Conservation (phyloP, 2,113 vertebrate species). For the Oostethus manadensis region DNA sequence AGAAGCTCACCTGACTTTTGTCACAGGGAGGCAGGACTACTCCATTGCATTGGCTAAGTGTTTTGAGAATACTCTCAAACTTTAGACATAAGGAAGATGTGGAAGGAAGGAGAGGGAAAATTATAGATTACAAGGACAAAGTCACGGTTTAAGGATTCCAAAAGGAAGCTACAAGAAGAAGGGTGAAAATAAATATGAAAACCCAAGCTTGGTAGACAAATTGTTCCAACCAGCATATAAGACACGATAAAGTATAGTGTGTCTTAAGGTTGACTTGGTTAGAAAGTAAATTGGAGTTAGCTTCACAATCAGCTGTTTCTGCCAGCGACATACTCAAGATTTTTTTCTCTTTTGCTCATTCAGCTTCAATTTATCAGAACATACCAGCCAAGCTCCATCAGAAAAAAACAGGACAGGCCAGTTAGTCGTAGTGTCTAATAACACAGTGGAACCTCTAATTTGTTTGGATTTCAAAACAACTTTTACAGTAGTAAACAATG, state of each 20-base stretch:
- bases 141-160: conserved; percentile 2
- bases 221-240: background rate
- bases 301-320: too few relatives aligned
- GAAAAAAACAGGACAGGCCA: background rate
- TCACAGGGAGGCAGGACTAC: conserved; percentile 57
- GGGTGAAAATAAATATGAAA: background rate
- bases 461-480: too few relatives aligned
- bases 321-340: too few relatives aligned
- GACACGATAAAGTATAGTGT: too few relatives aligned
- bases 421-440: too few relatives aligned
- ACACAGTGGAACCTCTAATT: too few relatives aligned
- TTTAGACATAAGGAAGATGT: conserved; percentile 41
- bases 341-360: background rate
- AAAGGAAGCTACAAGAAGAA: background rate
- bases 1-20: conserved; percentile 65
- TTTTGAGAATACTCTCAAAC: conserved; percentile 69
- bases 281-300: too few relatives aligned
- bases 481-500: too few relatives aligned
- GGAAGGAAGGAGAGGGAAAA: conserved; percentile 18
- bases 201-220: background rate
- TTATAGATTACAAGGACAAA: conserved; percentile 26
- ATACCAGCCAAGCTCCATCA: background rate
- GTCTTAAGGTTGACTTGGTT: too few relatives aligned
- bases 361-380: background rate
- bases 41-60: conserved; percentile 69